Evolutionary conservation across 2,888 invertebrate genomes (phyloP).

Genomic region (Sinotaia quadrata): DNA sequence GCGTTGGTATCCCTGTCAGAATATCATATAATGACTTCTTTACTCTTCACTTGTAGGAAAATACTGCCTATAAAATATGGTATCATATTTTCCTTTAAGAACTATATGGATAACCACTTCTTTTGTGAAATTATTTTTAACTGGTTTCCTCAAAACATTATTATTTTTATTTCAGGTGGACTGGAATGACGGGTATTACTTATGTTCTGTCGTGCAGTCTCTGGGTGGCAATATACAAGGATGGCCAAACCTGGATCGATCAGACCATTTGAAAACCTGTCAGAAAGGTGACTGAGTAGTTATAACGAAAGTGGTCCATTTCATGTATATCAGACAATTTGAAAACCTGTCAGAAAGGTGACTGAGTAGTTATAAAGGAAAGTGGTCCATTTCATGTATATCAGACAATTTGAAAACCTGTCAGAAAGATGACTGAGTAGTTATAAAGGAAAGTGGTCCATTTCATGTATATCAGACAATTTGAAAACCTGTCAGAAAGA

Average conservation of each 20-base stretch:
- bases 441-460: conserved; percentile 86
- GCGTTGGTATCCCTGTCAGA: no score
- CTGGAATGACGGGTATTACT: conserved; percentile 95
- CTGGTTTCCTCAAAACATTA: not conserved
- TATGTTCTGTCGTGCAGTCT: conserved; percentile 89
- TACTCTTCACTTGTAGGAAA: no score
- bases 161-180: conserved; percentile 81
- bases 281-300: conserved; percentile 58
- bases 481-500: conserved; percentile 58
- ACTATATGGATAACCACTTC: not conserved
- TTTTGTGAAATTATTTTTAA: not conserved
- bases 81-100: no score
- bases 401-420: conserved; percentile 68
- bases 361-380: no score
- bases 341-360: conserved; percentile 59
- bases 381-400: conserved; percentile 85
- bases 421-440: conserved; percentile 56
- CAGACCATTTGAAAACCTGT: conserved; percentile 63
- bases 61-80: no score
- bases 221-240: conserved; percentile 90
- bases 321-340: conserved; percentile 77
- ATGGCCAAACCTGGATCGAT: conserved; percentile 84
- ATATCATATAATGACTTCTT: no score
- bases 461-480: conserved; percentile 78
- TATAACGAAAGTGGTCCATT: conserved; percentile 85